A percentile compares a stretch with the other conserved stretches of the same genome.
Evolutionary conservation across 1,140 invertebrate genomes (phyloP).

Genomic region (Platorchestia sp.): DNA sequence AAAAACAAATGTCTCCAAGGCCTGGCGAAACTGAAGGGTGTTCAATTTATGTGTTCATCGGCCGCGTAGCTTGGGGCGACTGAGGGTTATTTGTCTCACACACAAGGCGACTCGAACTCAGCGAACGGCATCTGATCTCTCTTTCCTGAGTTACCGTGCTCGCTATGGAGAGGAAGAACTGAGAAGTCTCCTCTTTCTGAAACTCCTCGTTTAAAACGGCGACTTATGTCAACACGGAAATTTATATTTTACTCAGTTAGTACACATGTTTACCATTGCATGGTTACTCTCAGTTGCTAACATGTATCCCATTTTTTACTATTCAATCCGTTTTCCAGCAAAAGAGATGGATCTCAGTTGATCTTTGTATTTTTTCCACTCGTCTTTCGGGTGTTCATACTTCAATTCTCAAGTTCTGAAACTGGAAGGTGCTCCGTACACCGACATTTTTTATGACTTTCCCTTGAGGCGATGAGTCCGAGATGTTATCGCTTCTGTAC

Average conservation of each 20-base stretch:
- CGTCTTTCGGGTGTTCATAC: neutral
- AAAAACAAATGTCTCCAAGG: constrained; percentile 11
- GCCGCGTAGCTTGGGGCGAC: neutral
- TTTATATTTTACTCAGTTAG: no score
- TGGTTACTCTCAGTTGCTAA: neutral
- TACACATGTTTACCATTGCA: neutral
- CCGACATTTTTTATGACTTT: no score
- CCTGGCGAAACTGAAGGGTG: neutral
- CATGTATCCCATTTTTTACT: neutral
- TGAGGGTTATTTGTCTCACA: neutral
- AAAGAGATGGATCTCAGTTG: neutral
- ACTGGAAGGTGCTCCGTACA: neutral
- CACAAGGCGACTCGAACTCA: neutral
- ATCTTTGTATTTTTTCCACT: neutral
- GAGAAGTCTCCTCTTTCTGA: neutral
- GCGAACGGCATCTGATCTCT: neutral
- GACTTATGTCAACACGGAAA: neutral
- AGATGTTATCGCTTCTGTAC: no score
- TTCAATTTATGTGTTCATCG: neutral
- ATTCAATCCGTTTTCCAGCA: neutral
- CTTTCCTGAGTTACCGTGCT: neutral
- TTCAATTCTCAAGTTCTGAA: neutral
- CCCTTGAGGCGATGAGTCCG: no score
- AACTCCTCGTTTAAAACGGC: neutral
- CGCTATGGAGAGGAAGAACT: neutral